Evolutionary conservation across 2,888 invertebrate genomes (phyloP).

Genomic region (Helleia helle): DNA sequence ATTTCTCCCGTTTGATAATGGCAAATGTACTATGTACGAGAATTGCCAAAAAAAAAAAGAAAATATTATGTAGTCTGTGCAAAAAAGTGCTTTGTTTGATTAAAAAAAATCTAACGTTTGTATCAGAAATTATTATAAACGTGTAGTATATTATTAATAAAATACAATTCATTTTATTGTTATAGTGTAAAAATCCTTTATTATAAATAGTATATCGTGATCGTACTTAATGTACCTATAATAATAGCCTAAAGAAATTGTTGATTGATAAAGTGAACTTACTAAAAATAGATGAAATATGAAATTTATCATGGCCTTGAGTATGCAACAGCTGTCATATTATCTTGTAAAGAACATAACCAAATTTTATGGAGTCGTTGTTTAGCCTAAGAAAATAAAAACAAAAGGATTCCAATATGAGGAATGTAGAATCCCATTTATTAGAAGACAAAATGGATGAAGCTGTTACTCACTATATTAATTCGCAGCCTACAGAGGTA

Average conservation of each 20-base stretch:
- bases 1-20: no score
- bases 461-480: conserved; percentile 59
- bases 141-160: no score
- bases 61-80: neutral
- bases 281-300: conserved; percentile 21
- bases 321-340: conserved; percentile 31
- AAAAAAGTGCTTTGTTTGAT: neutral
- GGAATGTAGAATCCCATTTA: conserved; percentile 43
- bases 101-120: no score
- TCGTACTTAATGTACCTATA: no score
- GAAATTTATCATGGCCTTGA: conserved; percentile 28
- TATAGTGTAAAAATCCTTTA: no score
- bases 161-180: no score
- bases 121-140: no score
- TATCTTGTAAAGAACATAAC: conserved; percentile 21
- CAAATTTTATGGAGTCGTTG: conserved; percentile 26
- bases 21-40: no score
- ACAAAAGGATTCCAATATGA: conserved; percentile 32
- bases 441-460: conserved; percentile 58
- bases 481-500: conserved; percentile 52
- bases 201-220: no score
- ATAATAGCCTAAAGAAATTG: no score
- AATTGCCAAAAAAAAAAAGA: no score
- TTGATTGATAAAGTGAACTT: no score
- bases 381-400: conserved; percentile 22